Evolutionary conservation across 2,113 vertebrate genomes (phyloP).

Genomic region (Chauna torquata): DNA sequence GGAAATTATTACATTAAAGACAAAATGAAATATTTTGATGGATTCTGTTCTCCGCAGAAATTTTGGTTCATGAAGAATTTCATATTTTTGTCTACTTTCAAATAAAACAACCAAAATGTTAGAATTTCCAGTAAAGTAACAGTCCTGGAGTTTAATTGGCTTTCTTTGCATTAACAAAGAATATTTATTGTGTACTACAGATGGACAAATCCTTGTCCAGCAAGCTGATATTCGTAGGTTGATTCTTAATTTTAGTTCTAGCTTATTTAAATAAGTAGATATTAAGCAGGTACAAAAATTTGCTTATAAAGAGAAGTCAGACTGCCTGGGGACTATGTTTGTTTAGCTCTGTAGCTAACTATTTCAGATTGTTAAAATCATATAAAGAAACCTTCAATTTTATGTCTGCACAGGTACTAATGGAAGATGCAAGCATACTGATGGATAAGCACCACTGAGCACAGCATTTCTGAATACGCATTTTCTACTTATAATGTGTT

Average conservation of each 20-base stretch:
- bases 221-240: neutral
- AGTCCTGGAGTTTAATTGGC: neutral
- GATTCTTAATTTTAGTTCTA: neutral
- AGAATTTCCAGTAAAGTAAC: neutral
- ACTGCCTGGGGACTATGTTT: neutral
- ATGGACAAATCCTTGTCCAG: neutral
- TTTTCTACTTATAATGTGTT: slow-evolving; percentile 12
- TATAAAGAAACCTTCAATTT: neutral
- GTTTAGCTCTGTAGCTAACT: neutral
- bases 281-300: neutral
- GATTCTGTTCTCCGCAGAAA: neutral
- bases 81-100: neutral
- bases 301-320: neutral
- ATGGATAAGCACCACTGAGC: neutral
- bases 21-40: neutral
- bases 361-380: neutral
- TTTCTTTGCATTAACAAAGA: neutral
- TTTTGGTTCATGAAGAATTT: neutral
- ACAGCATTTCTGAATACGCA: neutral
- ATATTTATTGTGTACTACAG: neutral
- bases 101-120: neutral
- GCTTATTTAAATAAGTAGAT: neutral
- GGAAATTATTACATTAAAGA: neutral
- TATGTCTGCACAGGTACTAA: neutral
- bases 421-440: neutral